A percentile compares a stretch with the other conserved stretches of the same genome.
Evolutionary conservation across 1,140 invertebrate genomes (phyloP).

Genomic region (Drosophila neocordata): DNA sequence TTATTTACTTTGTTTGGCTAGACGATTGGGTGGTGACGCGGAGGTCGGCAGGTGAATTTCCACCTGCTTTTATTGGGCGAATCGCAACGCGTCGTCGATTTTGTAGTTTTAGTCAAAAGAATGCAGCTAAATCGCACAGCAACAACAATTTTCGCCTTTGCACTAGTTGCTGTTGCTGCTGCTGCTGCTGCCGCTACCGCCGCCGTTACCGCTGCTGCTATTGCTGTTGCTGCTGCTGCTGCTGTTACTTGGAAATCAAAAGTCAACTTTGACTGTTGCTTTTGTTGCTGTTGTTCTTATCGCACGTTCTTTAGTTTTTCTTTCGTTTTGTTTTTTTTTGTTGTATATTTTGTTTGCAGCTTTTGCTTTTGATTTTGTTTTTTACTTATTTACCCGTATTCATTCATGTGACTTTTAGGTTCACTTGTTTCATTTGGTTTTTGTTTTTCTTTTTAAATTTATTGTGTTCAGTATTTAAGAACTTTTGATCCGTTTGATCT

Average conservation of each 20-base stretch:
- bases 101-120: constrained; percentile 21
- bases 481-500: no score
- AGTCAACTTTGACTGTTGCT: constrained; percentile 49
- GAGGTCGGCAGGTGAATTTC: constrained; percentile 10
- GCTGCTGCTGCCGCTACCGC: constrained; percentile 3
- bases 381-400: constrained; percentile 7
- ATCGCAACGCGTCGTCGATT: not conserved
- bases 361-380: not conserved
- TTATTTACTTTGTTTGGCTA: constrained; percentile 23
- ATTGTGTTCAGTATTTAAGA: no score
- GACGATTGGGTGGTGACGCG: not conserved
- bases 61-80: constrained; percentile 8
- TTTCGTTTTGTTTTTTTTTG: constrained; percentile 8
- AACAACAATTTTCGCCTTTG: constrained; percentile 28
- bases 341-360: constrained; percentile 5
- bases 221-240: not conserved
- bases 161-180: constrained; percentile 24
- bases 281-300: constrained; percentile 52
- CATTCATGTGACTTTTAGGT: constrained; percentile 14
- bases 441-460: constrained; percentile 3
- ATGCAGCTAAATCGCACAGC: constrained; percentile 21
- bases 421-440: constrained; percentile 21
- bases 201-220: constrained; percentile 8
- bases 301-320: constrained; percentile 54
- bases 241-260: constrained; percentile 44